phyloP scores from a whole-genome alignment of 2,113 vertebrate species.

The Dasypus novemcinctus region DNA sequence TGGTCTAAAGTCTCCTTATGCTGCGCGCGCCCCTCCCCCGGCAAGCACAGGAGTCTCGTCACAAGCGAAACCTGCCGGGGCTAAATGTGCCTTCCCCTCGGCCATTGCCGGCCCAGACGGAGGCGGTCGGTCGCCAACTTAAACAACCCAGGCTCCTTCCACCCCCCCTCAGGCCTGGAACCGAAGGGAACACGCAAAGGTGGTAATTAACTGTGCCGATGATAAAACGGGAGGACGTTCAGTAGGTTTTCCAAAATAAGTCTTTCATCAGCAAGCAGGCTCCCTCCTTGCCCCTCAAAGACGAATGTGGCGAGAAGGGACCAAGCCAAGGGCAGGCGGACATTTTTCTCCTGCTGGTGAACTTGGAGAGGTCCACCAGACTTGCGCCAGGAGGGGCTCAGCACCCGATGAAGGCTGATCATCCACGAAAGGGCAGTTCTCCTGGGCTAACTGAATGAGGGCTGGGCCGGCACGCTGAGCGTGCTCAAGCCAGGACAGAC shows the following conservation, averaged over 20 bases:
- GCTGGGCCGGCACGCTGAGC: rapidly evolving
- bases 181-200: rapidly evolving
- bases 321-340: background rate
- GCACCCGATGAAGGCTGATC: rapidly evolving
- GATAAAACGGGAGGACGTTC: background rate
- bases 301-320: rapidly evolving
- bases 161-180: background rate
- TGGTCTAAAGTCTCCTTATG: background rate
- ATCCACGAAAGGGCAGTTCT: background rate
- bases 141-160: background rate
- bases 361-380: rapidly evolving
- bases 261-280: background rate
- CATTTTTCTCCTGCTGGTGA: rapidly evolving
- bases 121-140: rapidly evolving
- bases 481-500: background rate
- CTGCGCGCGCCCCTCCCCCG: background rate
- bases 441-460: background rate
- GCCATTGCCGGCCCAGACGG: background rate
- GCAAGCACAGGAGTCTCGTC: background rate
- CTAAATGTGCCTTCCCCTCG: rapidly evolving
- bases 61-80: background rate
- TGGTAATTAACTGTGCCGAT: rapidly evolving
- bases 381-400: background rate
- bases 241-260: background rate
- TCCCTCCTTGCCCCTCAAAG: background rate